Evolutionary conservation across 2,113 vertebrate species (phyloP), one percentile per base, ranked within the genome.

Genomic region (Parus major): DNA sequence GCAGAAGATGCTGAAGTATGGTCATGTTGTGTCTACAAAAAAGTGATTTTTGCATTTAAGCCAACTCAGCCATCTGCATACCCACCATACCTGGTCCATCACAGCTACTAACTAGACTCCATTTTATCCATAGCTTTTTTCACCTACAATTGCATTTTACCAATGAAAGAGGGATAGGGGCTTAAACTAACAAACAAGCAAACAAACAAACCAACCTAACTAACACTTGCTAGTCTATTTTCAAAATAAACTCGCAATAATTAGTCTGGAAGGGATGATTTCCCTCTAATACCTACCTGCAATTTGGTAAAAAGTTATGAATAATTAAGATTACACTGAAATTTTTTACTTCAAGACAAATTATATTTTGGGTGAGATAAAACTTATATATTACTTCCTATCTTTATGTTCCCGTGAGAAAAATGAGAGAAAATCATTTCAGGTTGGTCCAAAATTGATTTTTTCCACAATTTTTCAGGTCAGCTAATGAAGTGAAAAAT

Each of bases 401-500:
- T 87, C 53, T 76, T 89, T 85, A 72, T 53, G 57, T 89, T 96
- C 78, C 90, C 53, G 1, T 94, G 88, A 94, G 90, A 96, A 95
- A 95, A 96, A 94, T 79, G 73, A 88, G 85, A 82, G 82, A 93
- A 96, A 96, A 93, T 94, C 49, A 86, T 92, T 96, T 93, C 90
- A 94, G 70, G 66, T 94, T 95, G 85, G 82, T 90, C 82, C 85
- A 96, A 95, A 95, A 95, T 94, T 96, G 95, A 95, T 94, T 96
- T 96, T 96, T 96, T 95, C 96, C 96, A 96, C 93, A 93, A 96
- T 95, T 96, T 96, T 96, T 96, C 92, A 61, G 93, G 93, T 96
- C 92, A 95, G 42, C 71, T 91, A 85, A 92, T 92, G 93, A 92
- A 95, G 90, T 95, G 93, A 96, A 93, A 96, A 96, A 96, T 96